phyloP scores from a whole-genome alignment of 2,113 vertebrate species.

The Tachycineta bicolor region DNA sequence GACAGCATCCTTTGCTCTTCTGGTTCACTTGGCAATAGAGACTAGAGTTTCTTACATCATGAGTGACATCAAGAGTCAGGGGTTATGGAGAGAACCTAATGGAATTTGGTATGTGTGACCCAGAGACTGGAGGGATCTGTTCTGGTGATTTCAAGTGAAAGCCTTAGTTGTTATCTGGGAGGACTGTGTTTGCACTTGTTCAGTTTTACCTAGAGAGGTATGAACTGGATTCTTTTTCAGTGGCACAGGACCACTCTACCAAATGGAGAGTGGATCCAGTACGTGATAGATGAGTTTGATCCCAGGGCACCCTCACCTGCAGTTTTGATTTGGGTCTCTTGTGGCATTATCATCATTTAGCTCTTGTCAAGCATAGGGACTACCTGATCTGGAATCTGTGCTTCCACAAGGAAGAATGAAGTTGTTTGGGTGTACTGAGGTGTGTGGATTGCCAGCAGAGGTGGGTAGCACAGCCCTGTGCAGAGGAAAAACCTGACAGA shows the following conservation, averaged over 20 bases:
- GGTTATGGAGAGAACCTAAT: not conserved
- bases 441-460: not conserved
- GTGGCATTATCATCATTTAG: not conserved
- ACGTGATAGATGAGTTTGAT: not conserved
- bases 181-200: not conserved
- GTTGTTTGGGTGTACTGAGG: not conserved
- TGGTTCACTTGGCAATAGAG: not conserved
- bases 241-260: not conserved
- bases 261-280: not conserved
- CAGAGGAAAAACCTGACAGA: not conserved
- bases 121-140: not conserved
- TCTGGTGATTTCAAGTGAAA: not conserved
- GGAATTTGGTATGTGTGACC: not conserved
- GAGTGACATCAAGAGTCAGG: not conserved
- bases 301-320: fast-evolving
- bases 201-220: not conserved
- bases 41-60: not conserved
- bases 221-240: not conserved
- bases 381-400: not conserved
- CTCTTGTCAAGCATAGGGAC: not conserved
- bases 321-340: not conserved
- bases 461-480: not conserved
- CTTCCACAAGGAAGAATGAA: not conserved
- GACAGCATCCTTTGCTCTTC: not conserved
- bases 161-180: not conserved